A percentile compares a stretch with the other conserved stretches of the same genome.
Conservation (phyloP, 2,113 vertebrate species). For the Zosterops pallidus region DNA sequence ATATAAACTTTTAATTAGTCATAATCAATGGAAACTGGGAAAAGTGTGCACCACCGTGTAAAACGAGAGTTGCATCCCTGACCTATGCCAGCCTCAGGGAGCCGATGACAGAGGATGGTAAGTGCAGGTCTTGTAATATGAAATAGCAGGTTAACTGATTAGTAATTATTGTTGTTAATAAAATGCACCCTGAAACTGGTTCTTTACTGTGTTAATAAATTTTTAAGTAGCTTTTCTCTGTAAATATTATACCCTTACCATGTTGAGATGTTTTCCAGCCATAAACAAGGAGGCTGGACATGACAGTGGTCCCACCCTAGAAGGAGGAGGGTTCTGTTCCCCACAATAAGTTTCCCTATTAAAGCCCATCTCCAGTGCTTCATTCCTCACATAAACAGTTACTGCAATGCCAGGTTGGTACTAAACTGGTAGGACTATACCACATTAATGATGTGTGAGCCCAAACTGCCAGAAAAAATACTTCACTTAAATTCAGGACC, state of each 20-base stretch:
- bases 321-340: neutral
- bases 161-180: constrained; percentile 49
- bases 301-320: neutral
- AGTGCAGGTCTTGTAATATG: constrained; percentile 22
- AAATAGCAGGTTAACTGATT: constrained; percentile 44
- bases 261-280: neutral
- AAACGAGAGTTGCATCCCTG: neutral
- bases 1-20: constrained; percentile 8
- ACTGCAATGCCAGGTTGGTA: neutral
- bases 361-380: neutral
- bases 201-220: constrained; percentile 52
- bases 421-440: neutral
- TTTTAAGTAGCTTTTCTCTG: neutral
- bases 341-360: neutral
- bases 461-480: neutral
- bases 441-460: neutral
- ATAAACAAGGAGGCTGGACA: neutral
- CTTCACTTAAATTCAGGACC: neutral
- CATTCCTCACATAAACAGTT: neutral
- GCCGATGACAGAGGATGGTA: neutral
- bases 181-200: constrained; percentile 23
- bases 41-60: neutral
- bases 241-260: constrained; percentile 1
- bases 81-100: neutral
- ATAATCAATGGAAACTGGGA: neutral